Conservation (phyloP, 2,888 invertebrate species). For the Cosmopolites sordidus region DNA sequence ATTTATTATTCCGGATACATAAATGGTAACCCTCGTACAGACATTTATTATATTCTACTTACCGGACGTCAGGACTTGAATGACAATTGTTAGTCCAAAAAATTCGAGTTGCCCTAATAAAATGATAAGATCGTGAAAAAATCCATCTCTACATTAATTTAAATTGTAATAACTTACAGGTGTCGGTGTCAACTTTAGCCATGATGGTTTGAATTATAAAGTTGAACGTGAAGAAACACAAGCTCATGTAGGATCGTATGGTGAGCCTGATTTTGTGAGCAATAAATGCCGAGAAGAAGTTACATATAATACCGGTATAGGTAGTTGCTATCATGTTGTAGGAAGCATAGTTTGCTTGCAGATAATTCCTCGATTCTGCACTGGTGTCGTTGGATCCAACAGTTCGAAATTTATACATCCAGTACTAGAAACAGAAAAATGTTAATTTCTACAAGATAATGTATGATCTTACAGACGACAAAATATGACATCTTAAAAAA, state of each 20-base stretch:
- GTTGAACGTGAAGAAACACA: not conserved
- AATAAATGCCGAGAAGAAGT: not conserved
- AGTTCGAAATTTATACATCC: constrained; percentile 11
- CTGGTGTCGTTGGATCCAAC: not conserved
- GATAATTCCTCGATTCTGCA: not conserved
- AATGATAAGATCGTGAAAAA: no score
- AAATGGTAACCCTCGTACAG: no score
- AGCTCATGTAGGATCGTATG: not conserved
- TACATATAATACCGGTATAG: not conserved
- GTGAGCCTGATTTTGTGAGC: not conserved
- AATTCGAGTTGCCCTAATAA: not conserved
- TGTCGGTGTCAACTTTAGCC: constrained; percentile 1
- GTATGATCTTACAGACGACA: no score
- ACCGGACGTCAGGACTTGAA: not conserved
- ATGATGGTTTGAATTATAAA: not conserved
- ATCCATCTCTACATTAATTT: not conserved
- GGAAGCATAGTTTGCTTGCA: constrained; percentile 4
- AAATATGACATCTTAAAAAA: no score
- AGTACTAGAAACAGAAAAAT: constrained; percentile 4
- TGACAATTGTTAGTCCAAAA: not conserved
- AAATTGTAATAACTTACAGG: not conserved
- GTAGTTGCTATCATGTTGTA: constrained; percentile 1
- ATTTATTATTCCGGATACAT: no score
- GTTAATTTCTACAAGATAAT: no score
- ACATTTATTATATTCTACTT: not conserved